A percentile compares a stretch with the other conserved stretches of the same genome.
Evolutionary conservation across 2,888 invertebrate genomes (phyloP).

Genomic region (Chydorus sphaericus): DNA sequence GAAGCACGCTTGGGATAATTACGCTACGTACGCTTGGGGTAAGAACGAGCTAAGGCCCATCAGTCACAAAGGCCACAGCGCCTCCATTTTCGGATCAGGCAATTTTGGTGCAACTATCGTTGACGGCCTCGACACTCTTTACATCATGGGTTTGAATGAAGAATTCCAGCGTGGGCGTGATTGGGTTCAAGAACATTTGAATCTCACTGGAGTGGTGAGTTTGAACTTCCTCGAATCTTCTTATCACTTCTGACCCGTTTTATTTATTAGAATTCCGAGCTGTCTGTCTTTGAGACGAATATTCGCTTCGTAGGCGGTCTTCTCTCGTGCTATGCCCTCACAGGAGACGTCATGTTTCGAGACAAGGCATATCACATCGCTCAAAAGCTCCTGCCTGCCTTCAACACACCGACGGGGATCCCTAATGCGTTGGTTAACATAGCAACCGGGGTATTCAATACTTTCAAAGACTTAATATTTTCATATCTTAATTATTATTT

Average conservation of each 20-base stretch:
- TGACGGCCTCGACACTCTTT: constrained; percentile 90
- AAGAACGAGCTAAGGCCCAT: constrained; percentile 91
- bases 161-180: constrained; percentile 86
- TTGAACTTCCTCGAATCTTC: background rate
- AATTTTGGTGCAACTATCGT: constrained; percentile 80
- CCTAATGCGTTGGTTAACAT: constrained; percentile 89
- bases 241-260: too few species aligned
- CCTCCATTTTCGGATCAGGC: constrained; percentile 76
- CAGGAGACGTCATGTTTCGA: constrained; percentile 83
- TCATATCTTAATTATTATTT: too few species aligned
- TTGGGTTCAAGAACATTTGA: constrained; percentile 77
- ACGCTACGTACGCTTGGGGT: constrained; percentile 95
- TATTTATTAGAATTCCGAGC: constrained; percentile 42
- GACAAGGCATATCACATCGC: constrained; percentile 86
- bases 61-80: constrained; percentile 72
- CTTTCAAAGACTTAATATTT: background rate
- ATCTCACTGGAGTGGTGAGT: constrained; percentile 41
- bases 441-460: constrained; percentile 57
- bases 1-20: constrained; percentile 94
- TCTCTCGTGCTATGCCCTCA: constrained; percentile 80
- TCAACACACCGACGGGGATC: constrained; percentile 91
- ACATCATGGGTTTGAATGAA: constrained; percentile 86
- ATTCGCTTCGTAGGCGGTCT: constrained; percentile 95
- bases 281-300: constrained; percentile 97
- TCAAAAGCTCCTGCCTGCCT: constrained; percentile 85